Evolutionary conservation across 1,140 invertebrate genomes (phyloP).

Genomic region (Brachionus sp.): DNA sequence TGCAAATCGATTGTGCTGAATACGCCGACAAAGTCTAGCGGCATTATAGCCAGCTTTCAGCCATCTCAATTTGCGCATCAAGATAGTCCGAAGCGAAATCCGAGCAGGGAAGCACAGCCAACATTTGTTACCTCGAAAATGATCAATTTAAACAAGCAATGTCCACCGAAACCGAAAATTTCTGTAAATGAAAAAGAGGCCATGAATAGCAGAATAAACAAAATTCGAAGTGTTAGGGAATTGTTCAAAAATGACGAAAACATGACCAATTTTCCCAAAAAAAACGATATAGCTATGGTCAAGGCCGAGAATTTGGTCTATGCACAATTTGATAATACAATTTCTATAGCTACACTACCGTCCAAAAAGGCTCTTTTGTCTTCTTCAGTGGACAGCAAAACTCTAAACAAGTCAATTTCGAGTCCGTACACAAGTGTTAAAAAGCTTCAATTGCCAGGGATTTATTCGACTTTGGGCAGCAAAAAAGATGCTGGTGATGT

Average conservation of each 20-base stretch:
- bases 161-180: slow-evolving; percentile 4
- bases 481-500: slow-evolving; percentile 1
- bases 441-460: background rate
- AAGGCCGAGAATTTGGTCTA: slow-evolving; percentile 2
- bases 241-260: slow-evolving; percentile 30
- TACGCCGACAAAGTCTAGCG: background rate
- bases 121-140: background rate
- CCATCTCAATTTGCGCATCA: background rate
- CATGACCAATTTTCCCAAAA: background rate
- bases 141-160: background rate
- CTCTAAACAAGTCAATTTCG: background rate
- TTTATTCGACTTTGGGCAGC: background rate
- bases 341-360: background rate
- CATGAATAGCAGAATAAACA: background rate
- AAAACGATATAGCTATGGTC: slow-evolving; percentile 1
- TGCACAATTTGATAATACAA: background rate
- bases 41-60: slow-evolving; percentile 21
- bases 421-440: background rate
- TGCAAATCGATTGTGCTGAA: background rate
- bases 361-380: background rate
- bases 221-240: slow-evolving; percentile 3
- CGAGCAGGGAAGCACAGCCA: background rate
- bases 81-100: background rate
- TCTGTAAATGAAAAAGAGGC: background rate
- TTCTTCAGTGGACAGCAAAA: background rate